Evolutionary conservation across 2,113 vertebrate species (phyloP).

Genomic region (Nibea coibor): DNA sequence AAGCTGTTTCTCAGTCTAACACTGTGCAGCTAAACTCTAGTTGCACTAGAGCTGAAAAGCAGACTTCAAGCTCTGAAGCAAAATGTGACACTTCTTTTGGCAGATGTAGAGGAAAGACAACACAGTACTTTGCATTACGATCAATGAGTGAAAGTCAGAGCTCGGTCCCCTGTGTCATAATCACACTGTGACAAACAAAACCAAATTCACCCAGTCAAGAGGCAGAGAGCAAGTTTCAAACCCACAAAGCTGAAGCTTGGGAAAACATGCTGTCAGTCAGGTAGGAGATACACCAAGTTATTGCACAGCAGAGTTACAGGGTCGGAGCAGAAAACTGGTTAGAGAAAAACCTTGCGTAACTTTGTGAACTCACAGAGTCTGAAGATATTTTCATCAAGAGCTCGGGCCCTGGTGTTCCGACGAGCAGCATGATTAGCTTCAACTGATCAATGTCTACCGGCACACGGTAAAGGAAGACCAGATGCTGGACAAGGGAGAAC

Average conservation of each 20-base stretch:
- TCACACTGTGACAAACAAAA: slow-evolving; percentile 19
- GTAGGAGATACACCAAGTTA: slow-evolving; percentile 36
- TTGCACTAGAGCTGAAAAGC: slow-evolving; percentile 39
- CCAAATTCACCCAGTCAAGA: slow-evolving; percentile 23
- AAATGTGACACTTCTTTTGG: slow-evolving; percentile 20
- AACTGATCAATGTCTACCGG: slow-evolving; percentile 99
- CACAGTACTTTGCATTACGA: slow-evolving; percentile 16
- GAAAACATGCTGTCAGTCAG: slow-evolving; percentile 70
- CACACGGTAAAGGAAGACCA: slow-evolving; percentile 96
- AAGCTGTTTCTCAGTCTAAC: slow-evolving; percentile 60
- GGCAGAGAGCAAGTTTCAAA: slow-evolving; percentile 35
- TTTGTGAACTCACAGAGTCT: slow-evolving; percentile 96
- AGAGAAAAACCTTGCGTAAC: slow-evolving; percentile 79
- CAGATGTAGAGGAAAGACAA: slow-evolving; percentile 24
- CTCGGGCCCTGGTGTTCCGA: slow-evolving; percentile 98
- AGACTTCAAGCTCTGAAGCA: slow-evolving; percentile 43
- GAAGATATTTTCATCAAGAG: slow-evolving; percentile 99
- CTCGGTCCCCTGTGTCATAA: slow-evolving; percentile 36
- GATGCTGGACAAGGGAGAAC: slow-evolving; percentile 28
- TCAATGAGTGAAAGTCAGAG: slow-evolving; percentile 31
- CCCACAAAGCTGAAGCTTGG: slow-evolving; percentile 31
- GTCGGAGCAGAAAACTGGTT: slow-evolving; percentile 36
- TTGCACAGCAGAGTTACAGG: slow-evolving; percentile 34
- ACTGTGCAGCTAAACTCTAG: background rate
- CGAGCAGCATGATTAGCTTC: slow-evolving; percentile 99